Conservation (phyloP, 1,140 invertebrate species). For the Penaeus japonicus region DNA sequence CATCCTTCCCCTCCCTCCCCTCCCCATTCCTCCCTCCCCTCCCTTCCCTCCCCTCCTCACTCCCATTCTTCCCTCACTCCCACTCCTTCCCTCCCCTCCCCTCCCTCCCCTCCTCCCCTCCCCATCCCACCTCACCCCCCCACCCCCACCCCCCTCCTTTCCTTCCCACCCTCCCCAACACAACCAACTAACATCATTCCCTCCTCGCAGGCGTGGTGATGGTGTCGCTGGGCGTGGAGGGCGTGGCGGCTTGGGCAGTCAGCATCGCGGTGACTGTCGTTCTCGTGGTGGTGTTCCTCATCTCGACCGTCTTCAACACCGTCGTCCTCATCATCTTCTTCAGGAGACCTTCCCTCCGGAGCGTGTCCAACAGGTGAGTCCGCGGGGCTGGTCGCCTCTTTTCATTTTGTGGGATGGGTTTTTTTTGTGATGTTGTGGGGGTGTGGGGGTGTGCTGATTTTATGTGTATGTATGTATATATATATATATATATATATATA, state of each 20-base stretch:
- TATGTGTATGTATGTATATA: too few relatives aligned
- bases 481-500: too few relatives aligned
- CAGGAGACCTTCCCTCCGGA: constrained; percentile 68
- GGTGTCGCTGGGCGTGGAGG: constrained; percentile 42
- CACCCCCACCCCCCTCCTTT: not conserved
- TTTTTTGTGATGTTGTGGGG: too few relatives aligned
- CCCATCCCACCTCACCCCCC: not conserved
- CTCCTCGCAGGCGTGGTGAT: constrained; percentile 38
- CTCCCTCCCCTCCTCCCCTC: too few relatives aligned
- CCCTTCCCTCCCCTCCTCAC: too few relatives aligned
- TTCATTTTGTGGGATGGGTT: too few relatives aligned
- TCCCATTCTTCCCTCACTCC: not conserved
- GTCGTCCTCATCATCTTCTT: constrained; percentile 71
- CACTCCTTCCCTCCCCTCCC: not conserved
- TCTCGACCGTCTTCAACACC: constrained; percentile 66
- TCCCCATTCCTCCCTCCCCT: too few relatives aligned
- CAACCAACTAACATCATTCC: not conserved
- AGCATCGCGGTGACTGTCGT: constrained; percentile 13
- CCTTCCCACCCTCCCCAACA: not conserved
- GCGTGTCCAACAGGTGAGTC: constrained; percentile 71
- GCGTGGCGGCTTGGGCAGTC: constrained; percentile 26
- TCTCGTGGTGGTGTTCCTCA: constrained; percentile 21
- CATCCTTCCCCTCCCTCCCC: not conserved
- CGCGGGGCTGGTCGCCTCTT: too few relatives aligned
- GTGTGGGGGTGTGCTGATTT: too few relatives aligned